Evolutionary conservation across 2,797 vertebrate genomes (phyloP).

Genomic region (Trachurus trachurus): DNA sequence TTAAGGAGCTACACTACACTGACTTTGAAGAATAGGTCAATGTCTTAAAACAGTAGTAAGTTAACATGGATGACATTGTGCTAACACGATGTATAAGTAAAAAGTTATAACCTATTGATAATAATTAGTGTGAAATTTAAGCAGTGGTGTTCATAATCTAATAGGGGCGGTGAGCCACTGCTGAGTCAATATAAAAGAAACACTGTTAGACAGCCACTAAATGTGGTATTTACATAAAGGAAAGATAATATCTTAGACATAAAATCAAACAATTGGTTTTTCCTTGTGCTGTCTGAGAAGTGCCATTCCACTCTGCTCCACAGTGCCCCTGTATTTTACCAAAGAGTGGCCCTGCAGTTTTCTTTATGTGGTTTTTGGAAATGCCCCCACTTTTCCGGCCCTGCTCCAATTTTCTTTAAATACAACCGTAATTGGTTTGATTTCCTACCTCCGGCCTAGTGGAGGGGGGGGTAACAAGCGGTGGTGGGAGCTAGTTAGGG

Average conservation of each 20-base stretch:
- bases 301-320: conserved; percentile 30
- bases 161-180: too few relatives aligned
- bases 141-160: too few relatives aligned
- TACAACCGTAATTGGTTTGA: conserved; percentile 86
- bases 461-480: conserved; percentile 33
- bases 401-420: conserved; percentile 87
- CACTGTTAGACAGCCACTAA: neutral
- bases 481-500: conserved; percentile 51
- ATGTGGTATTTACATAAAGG: conserved; percentile 37
- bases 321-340: conserved; percentile 55
- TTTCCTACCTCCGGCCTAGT: conserved; percentile 85
- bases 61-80: too few relatives aligned
- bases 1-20: too few relatives aligned
- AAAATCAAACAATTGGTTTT: conserved; percentile 41
- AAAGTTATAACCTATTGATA: too few relatives aligned
- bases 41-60: too few relatives aligned
- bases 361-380: conserved; percentile 82
- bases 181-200: too few relatives aligned
- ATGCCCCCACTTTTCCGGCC: conserved; percentile 83
- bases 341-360: conserved; percentile 70
- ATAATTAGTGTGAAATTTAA: too few relatives aligned
- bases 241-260: neutral
- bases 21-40: too few relatives aligned
- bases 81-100: too few relatives aligned
- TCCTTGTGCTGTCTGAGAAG: conserved; percentile 30